These are phyloP conservation scores for Samia ricini DNA, from an alignment of 1,140 invertebrate species.

Conservation along the genomic window DNA sequence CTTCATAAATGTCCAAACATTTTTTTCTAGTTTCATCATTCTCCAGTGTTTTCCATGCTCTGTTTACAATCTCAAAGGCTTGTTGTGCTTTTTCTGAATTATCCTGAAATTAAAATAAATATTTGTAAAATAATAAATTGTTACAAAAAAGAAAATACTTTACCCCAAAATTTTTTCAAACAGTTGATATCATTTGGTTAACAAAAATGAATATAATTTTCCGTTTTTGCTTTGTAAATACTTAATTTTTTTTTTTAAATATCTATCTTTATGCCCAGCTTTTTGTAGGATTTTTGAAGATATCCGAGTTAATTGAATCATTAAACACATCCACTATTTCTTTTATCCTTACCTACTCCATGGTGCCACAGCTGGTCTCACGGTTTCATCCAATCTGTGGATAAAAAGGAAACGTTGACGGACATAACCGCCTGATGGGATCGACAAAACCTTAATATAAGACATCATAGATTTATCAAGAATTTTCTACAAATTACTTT, in stretches of 20 bases:
- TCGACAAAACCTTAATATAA: slow-evolving; percentile 8
- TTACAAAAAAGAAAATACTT: background rate
- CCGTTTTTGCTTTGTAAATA: too few relatives aligned
- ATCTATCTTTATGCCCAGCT: too few relatives aligned
- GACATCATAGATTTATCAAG: background rate
- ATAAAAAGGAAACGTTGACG: slow-evolving; percentile 76
- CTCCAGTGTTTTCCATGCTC: slow-evolving; percentile 97
- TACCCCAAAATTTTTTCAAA: too few relatives aligned
- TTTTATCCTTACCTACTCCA: slow-evolving; percentile 55
- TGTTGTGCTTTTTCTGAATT: slow-evolving; percentile 96
- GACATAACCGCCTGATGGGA: slow-evolving; percentile 65
- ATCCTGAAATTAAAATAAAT: slow-evolving; percentile 81
- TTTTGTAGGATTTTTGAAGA: background rate
- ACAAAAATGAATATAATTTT: too few relatives aligned
- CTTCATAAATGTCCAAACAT: slow-evolving; percentile 98
- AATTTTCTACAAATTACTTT: background rate
- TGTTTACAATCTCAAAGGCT: slow-evolving; percentile 96
- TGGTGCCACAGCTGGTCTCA: slow-evolving; percentile 35
- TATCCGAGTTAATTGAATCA: background rate
- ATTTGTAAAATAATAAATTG: background rate
- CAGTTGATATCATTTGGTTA: too few relatives aligned
- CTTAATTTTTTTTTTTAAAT: too few relatives aligned
- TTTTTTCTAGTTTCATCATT: slow-evolving; percentile 96
- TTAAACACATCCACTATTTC: background rate
- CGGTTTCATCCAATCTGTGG: slow-evolving; percentile 64